Conservation (phyloP, 1,140 invertebrate genomes). For the Platyscapa corneri region DNA sequence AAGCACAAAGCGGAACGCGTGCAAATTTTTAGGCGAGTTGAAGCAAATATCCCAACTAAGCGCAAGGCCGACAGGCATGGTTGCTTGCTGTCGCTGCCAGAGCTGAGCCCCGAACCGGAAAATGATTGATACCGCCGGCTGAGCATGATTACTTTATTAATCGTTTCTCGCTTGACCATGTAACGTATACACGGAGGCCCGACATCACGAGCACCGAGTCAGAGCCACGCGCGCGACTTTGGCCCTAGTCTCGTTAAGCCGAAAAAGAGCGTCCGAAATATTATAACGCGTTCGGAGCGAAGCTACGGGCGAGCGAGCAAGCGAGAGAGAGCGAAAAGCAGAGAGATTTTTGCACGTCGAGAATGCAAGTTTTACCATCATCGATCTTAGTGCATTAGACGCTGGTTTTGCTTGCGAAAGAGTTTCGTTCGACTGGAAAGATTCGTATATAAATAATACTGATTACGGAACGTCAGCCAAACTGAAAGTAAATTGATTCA, state of each 20-base stretch:
- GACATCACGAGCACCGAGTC: neutral
- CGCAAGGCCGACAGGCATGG: constrained; percentile 52
- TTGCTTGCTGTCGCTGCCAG: constrained; percentile 67
- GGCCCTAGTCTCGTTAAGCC: neutral
- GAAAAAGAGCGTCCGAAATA: constrained; percentile 21
- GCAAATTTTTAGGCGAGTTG: constrained; percentile 53
- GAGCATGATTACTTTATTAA: constrained; percentile 70
- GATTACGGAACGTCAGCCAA: neutral
- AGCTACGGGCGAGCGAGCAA: neutral
- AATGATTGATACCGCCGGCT: constrained; percentile 68
- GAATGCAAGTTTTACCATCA: constrained; percentile 7
- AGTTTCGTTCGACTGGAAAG: neutral
- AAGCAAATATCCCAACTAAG: constrained; percentile 51
- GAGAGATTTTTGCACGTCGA: neutral
- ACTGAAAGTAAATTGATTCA: constrained; percentile 5
- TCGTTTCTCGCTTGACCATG: constrained; percentile 65
- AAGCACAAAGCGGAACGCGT: neutral
- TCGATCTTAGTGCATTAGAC: constrained; percentile 32
- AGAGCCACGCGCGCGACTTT: neutral
- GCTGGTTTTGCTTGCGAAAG: neutral
- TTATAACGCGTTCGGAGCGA: neutral
- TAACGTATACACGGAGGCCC: neutral
- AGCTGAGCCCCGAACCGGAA: constrained; percentile 58
- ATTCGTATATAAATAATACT: constrained; percentile 22
- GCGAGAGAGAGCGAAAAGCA: neutral